These are phyloP conservation scores for Acanthiza pusilla DNA, from an alignment of 2,797 vertebrate genomes.

Conservation along the genomic window DNA sequence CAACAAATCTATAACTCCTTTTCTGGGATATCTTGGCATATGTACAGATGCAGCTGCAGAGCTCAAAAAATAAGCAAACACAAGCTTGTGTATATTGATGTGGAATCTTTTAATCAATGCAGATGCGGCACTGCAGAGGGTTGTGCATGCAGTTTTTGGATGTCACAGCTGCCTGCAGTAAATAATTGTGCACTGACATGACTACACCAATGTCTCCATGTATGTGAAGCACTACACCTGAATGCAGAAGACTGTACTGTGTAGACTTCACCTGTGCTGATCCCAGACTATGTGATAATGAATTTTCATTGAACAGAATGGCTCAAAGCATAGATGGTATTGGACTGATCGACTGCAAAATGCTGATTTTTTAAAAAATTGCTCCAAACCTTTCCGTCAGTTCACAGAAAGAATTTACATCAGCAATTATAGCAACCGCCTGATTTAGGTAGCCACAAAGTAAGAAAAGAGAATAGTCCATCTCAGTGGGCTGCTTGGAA, in stretches of 20 bases:
- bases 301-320: not conserved
- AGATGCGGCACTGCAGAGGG: not conserved
- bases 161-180: slow-evolving; percentile 13
- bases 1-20: not conserved
- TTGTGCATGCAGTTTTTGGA: not conserved
- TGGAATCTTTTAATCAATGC: not conserved
- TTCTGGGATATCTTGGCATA: not conserved
- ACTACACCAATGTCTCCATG: not conserved
- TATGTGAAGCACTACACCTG: not conserved
- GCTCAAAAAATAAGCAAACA: not conserved
- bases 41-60: not conserved
- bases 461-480: not conserved
- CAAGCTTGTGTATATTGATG: not conserved
- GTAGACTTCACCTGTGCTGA: not conserved
- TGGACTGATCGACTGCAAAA: not conserved
- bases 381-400: not conserved
- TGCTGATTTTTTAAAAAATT: not conserved
- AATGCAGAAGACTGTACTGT: not conserved
- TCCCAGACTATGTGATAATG: not conserved
- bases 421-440: not conserved
- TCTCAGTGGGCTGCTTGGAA: not conserved
- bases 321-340: not conserved
- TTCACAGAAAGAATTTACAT: not conserved
- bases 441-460: not conserved
- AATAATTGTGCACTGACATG: not conserved